Evolutionary conservation across 2,797 vertebrate genomes (phyloP).

Genomic region (Hybognathus amarus): DNA sequence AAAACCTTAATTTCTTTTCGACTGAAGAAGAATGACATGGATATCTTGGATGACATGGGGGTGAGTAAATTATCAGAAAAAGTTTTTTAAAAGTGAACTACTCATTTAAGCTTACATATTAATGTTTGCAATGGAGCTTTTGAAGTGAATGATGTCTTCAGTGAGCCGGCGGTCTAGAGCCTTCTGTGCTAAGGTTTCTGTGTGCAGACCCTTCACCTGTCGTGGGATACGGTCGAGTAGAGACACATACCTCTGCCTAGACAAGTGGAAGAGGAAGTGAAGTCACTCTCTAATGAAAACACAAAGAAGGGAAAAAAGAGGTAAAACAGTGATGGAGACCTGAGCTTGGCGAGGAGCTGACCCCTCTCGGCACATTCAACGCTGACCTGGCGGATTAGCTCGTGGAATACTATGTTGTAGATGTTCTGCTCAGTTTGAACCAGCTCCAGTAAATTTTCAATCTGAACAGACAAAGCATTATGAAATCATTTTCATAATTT

Average conservation of each 20-base stretch:
- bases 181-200: conserved; percentile 81
- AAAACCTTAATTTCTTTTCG: too few relatives aligned
- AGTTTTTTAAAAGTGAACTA: too few relatives aligned
- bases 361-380: conserved; percentile 88
- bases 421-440: conserved; percentile 87
- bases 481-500: neutral
- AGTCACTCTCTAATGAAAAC: neutral
- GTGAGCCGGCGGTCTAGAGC: conserved; percentile 83
- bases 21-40: too few relatives aligned
- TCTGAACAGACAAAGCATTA: conserved; percentile 69
- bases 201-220: conserved; percentile 83
- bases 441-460: conserved; percentile 83
- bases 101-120: conserved; percentile 68
- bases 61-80: too few relatives aligned
- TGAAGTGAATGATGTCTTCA: conserved; percentile 83
- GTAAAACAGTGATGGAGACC: conserved; percentile 68
- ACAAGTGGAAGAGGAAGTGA: neutral
- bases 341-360: conserved; percentile 88
- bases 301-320: neutral
- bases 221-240: conserved; percentile 83
- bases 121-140: conserved; percentile 79
- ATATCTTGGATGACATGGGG: too few relatives aligned
- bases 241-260: conserved; percentile 83
- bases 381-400: conserved; percentile 90
- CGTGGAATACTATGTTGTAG: conserved; percentile 90